Percentiles rank a stretch among this genome's conserved stretches.
Evolutionary conservation across 2,888 invertebrate species (phyloP).

Genomic region (Melanophora roralis): DNA sequence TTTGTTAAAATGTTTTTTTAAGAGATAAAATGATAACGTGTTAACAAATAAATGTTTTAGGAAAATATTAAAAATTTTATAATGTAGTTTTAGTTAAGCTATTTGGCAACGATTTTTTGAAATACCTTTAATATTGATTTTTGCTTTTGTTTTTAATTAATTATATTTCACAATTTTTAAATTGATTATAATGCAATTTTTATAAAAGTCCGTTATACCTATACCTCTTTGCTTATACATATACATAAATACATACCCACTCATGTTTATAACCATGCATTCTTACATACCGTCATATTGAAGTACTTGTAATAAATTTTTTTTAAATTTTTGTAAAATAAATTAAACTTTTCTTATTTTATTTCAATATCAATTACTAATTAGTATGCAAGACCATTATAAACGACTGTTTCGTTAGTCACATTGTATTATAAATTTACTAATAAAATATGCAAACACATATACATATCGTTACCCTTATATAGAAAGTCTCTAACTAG

Average conservation of each 20-base stretch:
- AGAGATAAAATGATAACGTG: too few species aligned
- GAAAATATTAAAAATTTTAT: too few species aligned
- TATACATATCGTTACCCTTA: slow-evolving; percentile 4
- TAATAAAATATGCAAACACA: neutral
- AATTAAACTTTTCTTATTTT: slow-evolving; percentile 28
- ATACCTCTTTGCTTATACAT: too few species aligned
- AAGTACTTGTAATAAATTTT: neutral
- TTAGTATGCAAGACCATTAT: slow-evolving; percentile 56
- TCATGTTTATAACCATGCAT: too few species aligned
- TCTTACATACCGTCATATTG: too few species aligned
- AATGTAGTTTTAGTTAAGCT: too few species aligned
- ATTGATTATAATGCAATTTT: slow-evolving; percentile 38
- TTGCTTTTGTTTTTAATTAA: neutral
- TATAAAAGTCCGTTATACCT: neutral
- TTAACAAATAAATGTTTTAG: too few species aligned
- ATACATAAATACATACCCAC: too few species aligned
- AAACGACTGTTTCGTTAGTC: slow-evolving; percentile 28
- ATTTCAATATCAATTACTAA: slow-evolving; percentile 45
- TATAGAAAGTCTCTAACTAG: too few species aligned
- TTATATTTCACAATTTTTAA: slow-evolving; percentile 9
- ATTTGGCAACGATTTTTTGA: neutral
- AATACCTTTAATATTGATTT: neutral
- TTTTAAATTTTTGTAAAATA: neutral
- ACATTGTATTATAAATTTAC: slow-evolving; percentile 23
- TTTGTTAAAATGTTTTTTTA: too few species aligned